These are phyloP conservation scores for Aulostomus chinensis DNA, from an alignment of 2,797 vertebrate genomes.

Conservation along the genomic window DNA sequence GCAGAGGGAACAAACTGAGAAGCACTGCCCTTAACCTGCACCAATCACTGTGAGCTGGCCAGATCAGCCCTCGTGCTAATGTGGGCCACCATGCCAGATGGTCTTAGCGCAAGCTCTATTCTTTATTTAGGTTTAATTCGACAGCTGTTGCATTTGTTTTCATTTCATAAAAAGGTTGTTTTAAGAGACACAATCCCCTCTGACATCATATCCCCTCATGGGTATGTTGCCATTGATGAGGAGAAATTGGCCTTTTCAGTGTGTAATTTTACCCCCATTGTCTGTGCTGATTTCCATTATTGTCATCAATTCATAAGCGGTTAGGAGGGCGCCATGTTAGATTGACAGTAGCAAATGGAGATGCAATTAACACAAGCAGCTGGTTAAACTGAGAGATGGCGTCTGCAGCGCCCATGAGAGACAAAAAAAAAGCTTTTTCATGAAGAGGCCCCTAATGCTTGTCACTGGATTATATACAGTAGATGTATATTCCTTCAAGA, in stretches of 20 bases:
- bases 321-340: constrained; percentile 55
- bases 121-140: constrained; percentile 73
- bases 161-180: constrained; percentile 66
- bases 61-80: constrained; percentile 68
- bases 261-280: constrained; percentile 63
- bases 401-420: constrained; percentile 29
- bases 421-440: too few relatives aligned
- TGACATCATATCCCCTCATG: constrained; percentile 11
- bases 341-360: constrained; percentile 64
- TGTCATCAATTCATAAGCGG: constrained; percentile 66
- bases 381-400: constrained; percentile 49
- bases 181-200: constrained; percentile 33
- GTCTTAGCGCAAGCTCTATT: constrained; percentile 64
- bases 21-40: constrained; percentile 16
- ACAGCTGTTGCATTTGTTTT: constrained; percentile 70
- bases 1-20: constrained; percentile 34
- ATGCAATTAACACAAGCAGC: constrained; percentile 74
- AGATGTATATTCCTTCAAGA: too few relatives aligned
- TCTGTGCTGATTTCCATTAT: constrained; percentile 64
- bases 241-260: constrained; percentile 58
- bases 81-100: constrained; percentile 71
- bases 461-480: too few relatives aligned
- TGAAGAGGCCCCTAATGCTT: too few relatives aligned
- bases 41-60: constrained; percentile 63
- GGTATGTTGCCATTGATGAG: constrained; percentile 30